Evolutionary conservation across 2,797 vertebrate species (phyloP), one percentile per base, ranked within the genome.

Genomic region (Parauchenoglanis punctatus): DNA sequence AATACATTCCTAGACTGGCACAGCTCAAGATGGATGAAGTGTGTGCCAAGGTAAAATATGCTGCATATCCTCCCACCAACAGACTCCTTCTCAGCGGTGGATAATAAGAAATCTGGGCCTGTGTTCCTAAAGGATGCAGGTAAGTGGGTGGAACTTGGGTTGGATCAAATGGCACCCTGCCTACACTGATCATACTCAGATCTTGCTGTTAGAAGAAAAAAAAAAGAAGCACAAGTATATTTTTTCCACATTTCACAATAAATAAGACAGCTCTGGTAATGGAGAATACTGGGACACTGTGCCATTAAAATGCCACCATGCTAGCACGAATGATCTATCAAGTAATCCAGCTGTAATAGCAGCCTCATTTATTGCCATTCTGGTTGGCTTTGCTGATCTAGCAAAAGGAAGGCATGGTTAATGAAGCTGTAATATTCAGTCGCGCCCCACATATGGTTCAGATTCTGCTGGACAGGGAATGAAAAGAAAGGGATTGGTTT

Each of bases 1-100:
- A 85, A 85, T 78, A 67, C 56, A 67, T 46, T 78, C 3, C 11
- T 72, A 49, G 6, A 80, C 52, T 80, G 80, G 78, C 44, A 73
- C 44, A 31, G 76, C 78, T 87, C 86, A 87, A 84, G 83, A 84
- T 73, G 82, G 83, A 85, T 58, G 40, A 18, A 82, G 49, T 81
- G 82, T 78, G 75, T 84, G 77, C 77, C 86, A 87, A 65, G 23
- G 73, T 82, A 82, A 85, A 82, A 75, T 82, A 85, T 82, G 31
- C n/a, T 76, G 52, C 28, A 75, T 88, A 81, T 81, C 83, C 77
- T 85, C 77, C 75, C 75, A 88, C 75, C 52, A 87, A 81, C 61
- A 81, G 28, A 81, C 86, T 81, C 11, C 40, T 65, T 88, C 72
- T 18, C 68, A 75, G 70, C 84, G 76, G 46, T 59, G 52, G 83